phyloP scores from a whole-genome alignment of 2,888 invertebrate species.

The Anthrax anthrax region DNA sequence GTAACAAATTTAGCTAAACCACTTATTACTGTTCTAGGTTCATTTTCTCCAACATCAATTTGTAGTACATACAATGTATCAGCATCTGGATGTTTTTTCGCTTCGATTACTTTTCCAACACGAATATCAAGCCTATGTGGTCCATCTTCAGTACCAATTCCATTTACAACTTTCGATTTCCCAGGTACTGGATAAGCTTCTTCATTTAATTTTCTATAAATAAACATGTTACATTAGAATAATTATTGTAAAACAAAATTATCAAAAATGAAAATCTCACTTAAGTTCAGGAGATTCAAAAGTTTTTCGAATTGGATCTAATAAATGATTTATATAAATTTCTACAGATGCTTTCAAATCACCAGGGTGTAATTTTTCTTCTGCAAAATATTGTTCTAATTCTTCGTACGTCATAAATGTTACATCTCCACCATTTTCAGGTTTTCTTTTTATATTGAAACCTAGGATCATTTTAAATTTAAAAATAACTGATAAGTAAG shows the following conservation, averaged over 20 bases:
- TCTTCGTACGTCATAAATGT: slow-evolving; percentile 56
- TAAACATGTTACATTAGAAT: not conserved
- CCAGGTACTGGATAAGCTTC: slow-evolving; percentile 71
- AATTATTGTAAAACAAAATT: not conserved
- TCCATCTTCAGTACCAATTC: slow-evolving; percentile 37
- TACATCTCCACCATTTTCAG: slow-evolving; percentile 68
- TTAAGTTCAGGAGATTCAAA: slow-evolving; percentile 70
- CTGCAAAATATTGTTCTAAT: slow-evolving; percentile 69
- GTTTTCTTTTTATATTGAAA: slow-evolving; percentile 54
- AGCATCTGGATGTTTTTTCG: slow-evolving; percentile 79
- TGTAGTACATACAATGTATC: slow-evolving; percentile 84
- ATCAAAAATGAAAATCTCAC: slow-evolving; percentile 17
- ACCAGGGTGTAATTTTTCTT: slow-evolving; percentile 77
- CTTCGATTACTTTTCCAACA: slow-evolving; percentile 73
- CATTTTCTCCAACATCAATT: slow-evolving; percentile 72
- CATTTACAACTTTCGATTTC: slow-evolving; percentile 40
- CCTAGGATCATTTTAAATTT: slow-evolving; percentile 23
- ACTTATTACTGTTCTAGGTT: slow-evolving; percentile 57
- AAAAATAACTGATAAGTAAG: slow-evolving; percentile 11
- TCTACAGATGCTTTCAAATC: slow-evolving; percentile 83
- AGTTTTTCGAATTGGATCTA: slow-evolving; percentile 76
- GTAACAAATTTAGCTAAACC: slow-evolving; percentile 87
- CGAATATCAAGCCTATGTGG: slow-evolving; percentile 74
- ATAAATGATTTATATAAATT: slow-evolving; percentile 65
- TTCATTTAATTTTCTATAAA: slow-evolving; percentile 44